A percentile compares a stretch with the other conserved stretches of the same genome.
Conservation (phyloP, 2,888 invertebrate species). For the Rhamphomyia laevipes region DNA sequence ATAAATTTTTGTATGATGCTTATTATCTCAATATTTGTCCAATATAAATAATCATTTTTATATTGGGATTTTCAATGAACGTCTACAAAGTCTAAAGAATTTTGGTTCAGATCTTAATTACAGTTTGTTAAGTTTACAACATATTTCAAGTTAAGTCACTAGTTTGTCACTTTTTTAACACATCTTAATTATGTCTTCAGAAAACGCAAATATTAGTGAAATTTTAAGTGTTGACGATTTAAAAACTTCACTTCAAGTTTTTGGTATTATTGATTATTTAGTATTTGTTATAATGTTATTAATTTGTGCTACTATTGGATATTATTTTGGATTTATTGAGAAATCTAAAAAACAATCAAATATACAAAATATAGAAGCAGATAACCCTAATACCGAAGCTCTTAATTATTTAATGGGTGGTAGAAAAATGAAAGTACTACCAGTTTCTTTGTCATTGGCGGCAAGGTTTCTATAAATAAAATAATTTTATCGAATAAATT, state of each 20-base stretch:
- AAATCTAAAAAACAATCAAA: constrained; percentile 28
- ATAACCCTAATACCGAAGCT: constrained; percentile 29
- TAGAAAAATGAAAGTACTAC: constrained; percentile 68
- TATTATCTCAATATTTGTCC: no score
- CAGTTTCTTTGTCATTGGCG: constrained; percentile 72
- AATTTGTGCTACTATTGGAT: constrained; percentile 62
- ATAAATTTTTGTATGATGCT: no score
- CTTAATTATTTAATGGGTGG: constrained; percentile 72
- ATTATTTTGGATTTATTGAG: constrained; percentile 70
- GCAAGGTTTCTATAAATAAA: constrained; percentile 48
- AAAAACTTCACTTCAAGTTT: constrained; percentile 46
- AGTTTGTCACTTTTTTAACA: no score
- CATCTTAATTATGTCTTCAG: no score
- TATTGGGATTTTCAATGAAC: no score
- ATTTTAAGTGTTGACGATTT: constrained; percentile 31
- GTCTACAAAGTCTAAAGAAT: no score
- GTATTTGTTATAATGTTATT: constrained; percentile 66
- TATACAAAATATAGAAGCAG: constrained; percentile 28
- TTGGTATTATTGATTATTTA: constrained; percentile 62
- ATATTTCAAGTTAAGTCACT: no score
- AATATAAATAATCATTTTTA: no score
- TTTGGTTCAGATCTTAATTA: no score
- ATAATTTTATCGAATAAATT: no score
- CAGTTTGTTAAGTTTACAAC: no score
- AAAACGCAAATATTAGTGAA: background rate